Conservation (phyloP, 1,140 invertebrate genomes). For the Diploscapter pachys region DNA sequence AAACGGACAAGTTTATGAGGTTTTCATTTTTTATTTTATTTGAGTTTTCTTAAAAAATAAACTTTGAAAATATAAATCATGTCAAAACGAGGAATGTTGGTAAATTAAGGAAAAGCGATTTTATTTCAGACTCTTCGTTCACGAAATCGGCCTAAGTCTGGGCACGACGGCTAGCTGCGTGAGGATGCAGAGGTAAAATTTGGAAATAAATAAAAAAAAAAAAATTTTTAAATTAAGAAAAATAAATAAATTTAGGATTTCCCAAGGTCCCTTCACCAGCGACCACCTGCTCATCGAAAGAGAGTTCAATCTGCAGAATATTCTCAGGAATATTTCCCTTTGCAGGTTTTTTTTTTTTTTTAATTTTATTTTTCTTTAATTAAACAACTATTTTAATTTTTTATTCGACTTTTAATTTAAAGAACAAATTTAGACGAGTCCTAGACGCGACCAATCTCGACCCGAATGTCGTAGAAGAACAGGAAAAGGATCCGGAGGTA, state of each 20-base stretch:
- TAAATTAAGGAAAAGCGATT: background rate
- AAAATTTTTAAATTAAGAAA: slow-evolving; percentile 63
- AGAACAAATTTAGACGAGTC: slow-evolving; percentile 2
- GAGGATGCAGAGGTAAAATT: slow-evolving; percentile 65
- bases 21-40: slow-evolving; percentile 24
- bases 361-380: too few relatives aligned
- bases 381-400: background rate
- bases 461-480: background rate
- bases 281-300: slow-evolving; percentile 75
- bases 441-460: background rate
- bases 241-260: slow-evolving; percentile 64
- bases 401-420: background rate
- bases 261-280: slow-evolving; percentile 72
- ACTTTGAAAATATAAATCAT: background rate
- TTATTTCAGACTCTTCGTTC: slow-evolving; percentile 61
- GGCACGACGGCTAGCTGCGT: slow-evolving; percentile 76
- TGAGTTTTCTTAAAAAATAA: background rate
- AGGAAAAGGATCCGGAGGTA: too few relatives aligned
- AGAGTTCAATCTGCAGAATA: slow-evolving; percentile 74
- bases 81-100: slow-evolving; percentile 4
- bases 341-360: slow-evolving; percentile 20
- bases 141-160: slow-evolving; percentile 75
- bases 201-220: background rate
- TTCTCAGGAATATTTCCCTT: slow-evolving; percentile 72
- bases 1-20: slow-evolving; percentile 47